A percentile compares a stretch with the other conserved stretches of the same genome.
These are phyloP conservation scores for Notocelia uddmanniana DNA, from an alignment of 2,888 invertebrate species.

Conservation along the genomic window DNA sequence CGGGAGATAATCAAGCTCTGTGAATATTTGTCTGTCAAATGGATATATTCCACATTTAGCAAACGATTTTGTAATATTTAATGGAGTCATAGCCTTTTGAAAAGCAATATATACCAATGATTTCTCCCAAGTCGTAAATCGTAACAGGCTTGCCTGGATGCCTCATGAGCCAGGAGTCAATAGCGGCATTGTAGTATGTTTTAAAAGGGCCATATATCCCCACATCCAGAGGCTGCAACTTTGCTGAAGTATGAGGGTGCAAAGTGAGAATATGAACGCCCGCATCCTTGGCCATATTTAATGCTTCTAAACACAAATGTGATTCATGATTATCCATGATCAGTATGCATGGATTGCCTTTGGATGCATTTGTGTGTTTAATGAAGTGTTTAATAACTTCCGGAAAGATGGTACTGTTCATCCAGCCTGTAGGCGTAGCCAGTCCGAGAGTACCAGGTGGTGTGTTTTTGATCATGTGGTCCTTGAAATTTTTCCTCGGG, in stretches of 20 bases:
- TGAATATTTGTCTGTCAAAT: conserved; percentile 8
- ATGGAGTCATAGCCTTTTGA: conserved; percentile 8
- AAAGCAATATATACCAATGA: conserved; percentile 8
- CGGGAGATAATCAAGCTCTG: conserved; percentile 3
- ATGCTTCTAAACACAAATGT: background rate
- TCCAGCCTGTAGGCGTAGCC: conserved; percentile 62
- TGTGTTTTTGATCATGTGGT: conserved; percentile 53
- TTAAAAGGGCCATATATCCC: conserved; percentile 6
- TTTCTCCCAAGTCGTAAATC: conserved; percentile 8
- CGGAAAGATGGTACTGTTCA: conserved; percentile 61
- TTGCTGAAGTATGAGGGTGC: conserved; percentile 12
- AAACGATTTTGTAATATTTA: conserved; percentile 8
- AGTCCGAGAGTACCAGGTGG: conserved; percentile 60
- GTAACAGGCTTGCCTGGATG: conserved; percentile 5
- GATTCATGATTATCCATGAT: conserved; percentile 3
- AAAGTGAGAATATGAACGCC: conserved; percentile 1
- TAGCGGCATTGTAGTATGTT: background rate
- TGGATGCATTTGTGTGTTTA: conserved; percentile 51
- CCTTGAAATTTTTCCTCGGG: conserved; percentile 56
- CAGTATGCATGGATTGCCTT: background rate
- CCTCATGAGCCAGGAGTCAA: background rate
- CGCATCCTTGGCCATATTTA: background rate
- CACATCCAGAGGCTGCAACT: conserved; percentile 2
- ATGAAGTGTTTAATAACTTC: too few relatives aligned
- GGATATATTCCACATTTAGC: conserved; percentile 7